phyloP scores from a whole-genome alignment of 2,113 vertebrate genomes.

The Ptychochromis oligacanthus region DNA sequence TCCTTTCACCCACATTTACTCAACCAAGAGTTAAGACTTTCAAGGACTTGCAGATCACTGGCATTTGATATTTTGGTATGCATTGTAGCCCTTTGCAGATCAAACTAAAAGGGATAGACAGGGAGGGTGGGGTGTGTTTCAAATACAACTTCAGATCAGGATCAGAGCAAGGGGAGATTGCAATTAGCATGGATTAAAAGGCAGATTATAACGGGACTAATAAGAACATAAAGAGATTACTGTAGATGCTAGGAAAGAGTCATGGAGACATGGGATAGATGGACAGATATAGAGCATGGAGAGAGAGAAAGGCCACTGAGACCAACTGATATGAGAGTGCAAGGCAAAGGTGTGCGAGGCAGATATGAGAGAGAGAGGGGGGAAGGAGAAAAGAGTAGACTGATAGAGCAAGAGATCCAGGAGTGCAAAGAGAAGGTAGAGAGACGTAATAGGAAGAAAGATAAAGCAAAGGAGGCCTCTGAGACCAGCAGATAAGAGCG shows the following conservation, averaged over 20 bases:
- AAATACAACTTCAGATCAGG: conserved; percentile 54
- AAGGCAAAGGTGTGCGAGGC: conserved; percentile 38
- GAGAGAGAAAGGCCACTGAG: conserved; percentile 25
- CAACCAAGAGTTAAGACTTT: conserved; percentile 9
- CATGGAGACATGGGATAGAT: conserved; percentile 30
- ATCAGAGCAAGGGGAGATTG: conserved; percentile 51
- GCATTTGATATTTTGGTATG: conserved; percentile 32
- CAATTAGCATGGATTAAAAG: conserved; percentile 69
- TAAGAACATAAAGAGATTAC: conserved; percentile 66
- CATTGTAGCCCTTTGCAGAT: conserved; percentile 33
- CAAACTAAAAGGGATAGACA: conserved; percentile 34
- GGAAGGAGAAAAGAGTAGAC: neutral
- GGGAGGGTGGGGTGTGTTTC: conserved; percentile 28
- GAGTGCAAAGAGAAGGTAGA: conserved; percentile 33
- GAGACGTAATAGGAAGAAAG: conserved; percentile 53
- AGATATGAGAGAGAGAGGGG: conserved; percentile 42
- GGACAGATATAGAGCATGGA: conserved; percentile 31
- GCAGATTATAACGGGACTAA: conserved; percentile 59
- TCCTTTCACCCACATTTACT: conserved; percentile 11
- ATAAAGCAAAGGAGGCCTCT: conserved; percentile 55
- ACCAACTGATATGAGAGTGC: conserved; percentile 37
- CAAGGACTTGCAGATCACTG: conserved; percentile 17
- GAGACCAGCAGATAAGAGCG: conserved; percentile 58
- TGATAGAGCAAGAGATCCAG: conserved; percentile 34
- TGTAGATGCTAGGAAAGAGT: conserved; percentile 45